Percentiles rank a stretch among this genome's conserved stretches.
phyloP scores from a whole-genome alignment of 2,113 vertebrate species.

The Regulus satrapa region DNA sequence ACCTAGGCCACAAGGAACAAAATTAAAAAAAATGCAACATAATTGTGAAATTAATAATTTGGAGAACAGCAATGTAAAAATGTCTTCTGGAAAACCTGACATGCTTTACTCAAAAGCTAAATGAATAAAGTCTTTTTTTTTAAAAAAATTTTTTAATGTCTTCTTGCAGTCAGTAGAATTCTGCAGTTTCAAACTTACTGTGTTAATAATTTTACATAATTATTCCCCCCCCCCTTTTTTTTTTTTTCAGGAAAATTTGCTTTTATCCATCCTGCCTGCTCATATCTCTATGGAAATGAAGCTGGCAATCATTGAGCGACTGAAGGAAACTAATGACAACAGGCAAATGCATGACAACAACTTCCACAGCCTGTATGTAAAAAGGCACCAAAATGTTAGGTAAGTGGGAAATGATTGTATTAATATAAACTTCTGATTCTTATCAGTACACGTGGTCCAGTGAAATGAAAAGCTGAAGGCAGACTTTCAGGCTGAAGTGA shows the following conservation, averaged over 20 bases:
- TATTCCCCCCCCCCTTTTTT: background rate
- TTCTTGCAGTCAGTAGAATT: background rate
- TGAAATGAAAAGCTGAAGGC: background rate
- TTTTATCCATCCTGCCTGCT: slow-evolving; percentile 93
- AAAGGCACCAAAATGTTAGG: slow-evolving; percentile 96
- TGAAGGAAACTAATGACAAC: slow-evolving; percentile 89
- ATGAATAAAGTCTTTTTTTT: background rate
- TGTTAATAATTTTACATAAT: background rate
- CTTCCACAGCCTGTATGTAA: slow-evolving; percentile 96
- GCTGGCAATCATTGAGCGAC: slow-evolving; percentile 90
- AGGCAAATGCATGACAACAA: slow-evolving; percentile 91
- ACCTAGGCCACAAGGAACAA: background rate
- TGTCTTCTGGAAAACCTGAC: background rate
- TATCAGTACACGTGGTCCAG: background rate
- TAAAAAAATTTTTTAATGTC: background rate
- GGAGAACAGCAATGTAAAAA: background rate
- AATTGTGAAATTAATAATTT: background rate
- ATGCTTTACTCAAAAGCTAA: background rate
- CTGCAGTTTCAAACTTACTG: background rate
- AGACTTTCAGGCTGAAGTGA: background rate
- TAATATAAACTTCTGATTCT: background rate
- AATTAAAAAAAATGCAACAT: background rate
- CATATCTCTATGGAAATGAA: slow-evolving; percentile 99
- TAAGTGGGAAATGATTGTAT: slow-evolving; percentile 37
- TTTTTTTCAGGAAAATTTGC: slow-evolving; percentile 86